Base-by-base conservation (phyloP, 2,888 invertebrate species). In the Bedellia somnulentella region DNA sequence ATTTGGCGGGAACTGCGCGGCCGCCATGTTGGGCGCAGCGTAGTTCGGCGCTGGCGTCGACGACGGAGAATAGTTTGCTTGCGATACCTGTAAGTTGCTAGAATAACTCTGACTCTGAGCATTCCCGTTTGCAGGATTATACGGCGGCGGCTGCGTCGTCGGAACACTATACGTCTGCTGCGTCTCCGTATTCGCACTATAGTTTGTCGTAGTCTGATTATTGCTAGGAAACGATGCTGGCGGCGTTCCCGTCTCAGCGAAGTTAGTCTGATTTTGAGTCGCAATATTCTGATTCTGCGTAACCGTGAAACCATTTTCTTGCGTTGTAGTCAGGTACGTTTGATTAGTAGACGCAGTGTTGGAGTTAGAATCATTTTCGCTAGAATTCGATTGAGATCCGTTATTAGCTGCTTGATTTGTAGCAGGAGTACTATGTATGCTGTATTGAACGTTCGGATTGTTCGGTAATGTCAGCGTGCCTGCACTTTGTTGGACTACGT, bases 261-360 rank as follows among this genome's bases (percentile, higher is more conserved):
- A 68, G 15, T 37, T 57, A 35, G 62, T 62, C 21, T 63, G 59
- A 34, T 46, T 63, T 31, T 56, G 62, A 8, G 51, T 54, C 2
- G 38, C 28, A 3, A 50, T 8, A 11, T 6, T 9, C 26, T 21
- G 33, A 13, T 22, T 46, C 1, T 44, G 42, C 2, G 46, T 49
- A 21, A 61, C 41, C 1, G 60, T 34, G 30, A 67, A 71, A 2
- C 46, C 49, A 13, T 48, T 57, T 11, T 73, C 73, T 42, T 73
- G 73, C 0, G 68, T 67, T 0, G 71, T 60, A n/a, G 73, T 71
- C 37, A 68, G 73, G 36, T 61, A 66, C 0, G 66, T 47, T 41
- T 71, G 73, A 30, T 54, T 62, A 16, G 51, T 54, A 1, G 53
- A 38, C 4, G 57, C 60, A 13, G 58, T 64, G 5, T 58, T 61